phyloP scores from a whole-genome alignment of 2,888 invertebrate species.

The Cataglyphis livida region DNA sequence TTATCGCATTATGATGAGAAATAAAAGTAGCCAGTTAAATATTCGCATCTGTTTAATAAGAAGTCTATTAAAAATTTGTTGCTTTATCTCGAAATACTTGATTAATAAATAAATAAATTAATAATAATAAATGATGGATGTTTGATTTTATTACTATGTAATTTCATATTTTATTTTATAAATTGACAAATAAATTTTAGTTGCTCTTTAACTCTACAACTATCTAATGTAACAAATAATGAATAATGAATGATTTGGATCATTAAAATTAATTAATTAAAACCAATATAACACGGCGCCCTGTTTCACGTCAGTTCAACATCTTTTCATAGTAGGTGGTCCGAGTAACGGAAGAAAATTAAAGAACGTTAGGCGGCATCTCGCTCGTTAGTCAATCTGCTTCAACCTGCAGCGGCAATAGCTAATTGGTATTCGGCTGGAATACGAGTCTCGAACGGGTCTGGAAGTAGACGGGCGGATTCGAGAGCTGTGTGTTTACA shows the following conservation, averaged over 20 bases:
- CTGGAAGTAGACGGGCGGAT: constrained; percentile 61
- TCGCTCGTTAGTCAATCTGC: constrained; percentile 64
- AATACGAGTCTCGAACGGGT: constrained; percentile 69
- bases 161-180: background rate
- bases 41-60: background rate
- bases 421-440: constrained; percentile 71
- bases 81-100: background rate
- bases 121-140: background rate
- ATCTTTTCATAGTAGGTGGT: constrained; percentile 66
- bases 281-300: background rate
- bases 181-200: background rate
- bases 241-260: background rate
- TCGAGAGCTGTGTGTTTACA: constrained; percentile 63
- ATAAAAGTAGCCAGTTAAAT: background rate
- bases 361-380: constrained; percentile 61
- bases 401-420: constrained; percentile 52
- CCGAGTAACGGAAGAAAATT: constrained; percentile 54
- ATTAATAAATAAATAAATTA: background rate
- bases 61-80: background rate
- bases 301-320: constrained; percentile 20
- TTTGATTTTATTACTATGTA: background rate
- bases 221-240: background rate
- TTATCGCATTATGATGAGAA: background rate
- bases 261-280: too few relatives aligned
- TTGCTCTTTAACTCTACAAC: constrained; percentile 1